phyloP scores from a whole-genome alignment of 2,888 invertebrate species.

The Agrochola lychnidis region DNA sequence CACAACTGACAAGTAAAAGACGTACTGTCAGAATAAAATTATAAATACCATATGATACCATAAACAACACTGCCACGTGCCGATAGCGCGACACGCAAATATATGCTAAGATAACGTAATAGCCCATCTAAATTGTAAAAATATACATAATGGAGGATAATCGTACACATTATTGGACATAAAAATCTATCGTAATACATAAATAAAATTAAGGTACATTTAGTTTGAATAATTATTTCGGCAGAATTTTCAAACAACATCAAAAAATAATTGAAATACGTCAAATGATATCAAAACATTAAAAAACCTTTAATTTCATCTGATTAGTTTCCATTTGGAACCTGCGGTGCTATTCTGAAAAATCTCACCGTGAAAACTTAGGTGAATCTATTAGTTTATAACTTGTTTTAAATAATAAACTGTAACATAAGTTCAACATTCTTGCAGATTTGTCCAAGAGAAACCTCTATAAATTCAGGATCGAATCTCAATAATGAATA shows the following conservation, averaged over 20 bases:
- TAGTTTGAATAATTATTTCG: slow-evolving; percentile 22
- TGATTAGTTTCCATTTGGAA: too few relatives aligned
- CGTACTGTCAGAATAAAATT: slow-evolving; percentile 15
- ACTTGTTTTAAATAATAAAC: neutral
- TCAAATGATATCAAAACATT: too few relatives aligned
- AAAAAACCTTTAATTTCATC: neutral
- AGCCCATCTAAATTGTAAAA: slow-evolving; percentile 50
- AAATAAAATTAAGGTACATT: slow-evolving; percentile 50
- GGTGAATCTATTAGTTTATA: too few relatives aligned
- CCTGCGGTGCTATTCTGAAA: too few relatives aligned
- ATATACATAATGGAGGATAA: slow-evolving; percentile 57
- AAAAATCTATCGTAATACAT: slow-evolving; percentile 45
- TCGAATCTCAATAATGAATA: slow-evolving; percentile 12
- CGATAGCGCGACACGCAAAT: slow-evolving; percentile 21
- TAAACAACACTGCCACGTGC: slow-evolving; percentile 41
- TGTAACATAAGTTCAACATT: slow-evolving; percentile 1
- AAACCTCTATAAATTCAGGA: slow-evolving; percentile 36
- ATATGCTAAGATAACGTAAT: slow-evolving; percentile 54
- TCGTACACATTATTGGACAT: slow-evolving; percentile 54
- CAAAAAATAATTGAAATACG: neutral
- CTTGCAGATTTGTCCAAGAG: slow-evolving; percentile 29
- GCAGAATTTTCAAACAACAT: neutral
- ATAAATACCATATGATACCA: slow-evolving; percentile 6
- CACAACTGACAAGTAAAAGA: slow-evolving; percentile 27
- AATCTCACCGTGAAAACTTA: too few relatives aligned